phyloP scores from a whole-genome alignment of 2,888 invertebrate genomes.

The Oscheius myriophilus region DNA sequence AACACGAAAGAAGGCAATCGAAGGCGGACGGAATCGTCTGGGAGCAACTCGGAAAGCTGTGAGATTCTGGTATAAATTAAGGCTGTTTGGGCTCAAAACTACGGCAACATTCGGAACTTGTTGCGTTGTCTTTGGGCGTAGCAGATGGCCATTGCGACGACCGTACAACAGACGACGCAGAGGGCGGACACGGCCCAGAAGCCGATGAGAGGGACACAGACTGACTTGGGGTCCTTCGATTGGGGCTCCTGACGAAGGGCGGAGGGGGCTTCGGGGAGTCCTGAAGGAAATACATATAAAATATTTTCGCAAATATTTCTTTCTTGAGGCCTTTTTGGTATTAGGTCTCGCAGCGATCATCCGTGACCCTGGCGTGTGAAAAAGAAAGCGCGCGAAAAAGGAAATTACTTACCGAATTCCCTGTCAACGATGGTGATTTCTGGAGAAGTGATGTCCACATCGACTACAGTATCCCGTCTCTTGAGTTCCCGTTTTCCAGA shows the following conservation, averaged over 20 bases:
- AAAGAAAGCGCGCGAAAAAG: background rate
- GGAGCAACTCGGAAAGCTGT: too few relatives aligned
- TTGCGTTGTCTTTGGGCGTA: slow-evolving; percentile 45
- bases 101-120: slow-evolving; percentile 45
- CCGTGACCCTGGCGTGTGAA: too few relatives aligned
- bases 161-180: slow-evolving; percentile 45
- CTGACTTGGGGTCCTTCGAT: slow-evolving; percentile 20
- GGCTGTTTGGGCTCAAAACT: background rate
- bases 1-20: too few relatives aligned
- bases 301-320: too few relatives aligned
- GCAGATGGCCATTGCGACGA: slow-evolving; percentile 47
- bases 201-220: slow-evolving; percentile 51
- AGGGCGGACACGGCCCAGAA: slow-evolving; percentile 53
- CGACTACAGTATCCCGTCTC: slow-evolving; percentile 53
- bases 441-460: slow-evolving; percentile 66
- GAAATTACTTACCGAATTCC: slow-evolving; percentile 51
- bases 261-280: slow-evolving; percentile 21
- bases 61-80: too few relatives aligned
- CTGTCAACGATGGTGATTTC: slow-evolving; percentile 67
- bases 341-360: too few relatives aligned
- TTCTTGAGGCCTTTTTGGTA: too few relatives aligned
- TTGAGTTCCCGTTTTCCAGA: slow-evolving; percentile 46
- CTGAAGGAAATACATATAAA: background rate
- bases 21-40: too few relatives aligned
- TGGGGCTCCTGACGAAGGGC: slow-evolving; percentile 24